Evolutionary conservation across 2,888 invertebrate genomes (phyloP).

Genomic region (Cordylochernes scorpioides): DNA sequence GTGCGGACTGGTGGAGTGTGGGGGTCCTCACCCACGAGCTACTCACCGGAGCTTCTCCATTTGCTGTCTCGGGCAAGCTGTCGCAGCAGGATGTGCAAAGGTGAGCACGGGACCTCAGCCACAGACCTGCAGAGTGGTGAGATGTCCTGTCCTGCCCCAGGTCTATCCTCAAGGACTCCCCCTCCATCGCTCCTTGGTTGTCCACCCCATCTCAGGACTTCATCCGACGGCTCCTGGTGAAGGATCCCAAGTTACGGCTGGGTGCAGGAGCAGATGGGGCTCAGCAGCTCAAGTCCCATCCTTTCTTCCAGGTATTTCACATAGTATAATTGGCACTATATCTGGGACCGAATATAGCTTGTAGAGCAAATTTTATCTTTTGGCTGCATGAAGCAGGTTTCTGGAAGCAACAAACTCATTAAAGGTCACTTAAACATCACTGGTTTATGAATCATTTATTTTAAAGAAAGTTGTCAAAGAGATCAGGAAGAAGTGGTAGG

Average conservation of each 20-base stretch:
- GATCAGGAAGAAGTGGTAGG: too few species aligned
- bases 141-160: conserved; percentile 24
- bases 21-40: conserved; percentile 88
- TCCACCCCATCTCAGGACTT: conserved; percentile 46
- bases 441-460: too few species aligned
- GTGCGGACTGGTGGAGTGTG: conserved; percentile 97
- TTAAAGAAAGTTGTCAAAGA: too few species aligned
- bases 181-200: conserved; percentile 60
- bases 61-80: conserved; percentile 89
- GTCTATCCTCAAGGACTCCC: conserved; percentile 59
- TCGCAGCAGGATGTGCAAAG: too few species aligned
- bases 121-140: too few species aligned
- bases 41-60: conserved; percentile 83
- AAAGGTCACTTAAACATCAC: too few species aligned
- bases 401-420: too few species aligned
- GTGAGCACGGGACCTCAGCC: too few species aligned
- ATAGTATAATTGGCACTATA: too few species aligned
- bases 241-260: conserved; percentile 60
- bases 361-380: too few species aligned
- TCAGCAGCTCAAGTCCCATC: conserved; percentile 59
- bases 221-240: conserved; percentile 52
- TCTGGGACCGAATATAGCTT: too few species aligned
- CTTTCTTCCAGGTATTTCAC: conserved; percentile 46
- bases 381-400: too few species aligned
- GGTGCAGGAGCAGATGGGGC: conserved; percentile 64